These are phyloP conservation scores for Caenorhabditis tropicalis DNA, from an alignment of 1,140 invertebrate genomes.

Conservation along the genomic window DNA sequence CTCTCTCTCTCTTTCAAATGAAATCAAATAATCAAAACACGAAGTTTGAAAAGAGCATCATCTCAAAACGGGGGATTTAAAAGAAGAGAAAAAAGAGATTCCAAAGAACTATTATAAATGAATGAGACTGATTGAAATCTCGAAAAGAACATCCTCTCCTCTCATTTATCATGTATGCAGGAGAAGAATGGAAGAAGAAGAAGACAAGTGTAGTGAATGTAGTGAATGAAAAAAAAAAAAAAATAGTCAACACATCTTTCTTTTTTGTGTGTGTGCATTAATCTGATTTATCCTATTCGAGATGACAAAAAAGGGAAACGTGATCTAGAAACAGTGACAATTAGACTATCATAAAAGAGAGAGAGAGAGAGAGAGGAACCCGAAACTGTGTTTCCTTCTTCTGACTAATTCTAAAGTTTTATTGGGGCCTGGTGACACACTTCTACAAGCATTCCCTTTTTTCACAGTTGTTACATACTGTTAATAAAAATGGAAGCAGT, in stretches of 20 bases:
- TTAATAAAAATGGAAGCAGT: too few species aligned
- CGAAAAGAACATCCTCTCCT: background rate
- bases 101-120: background rate
- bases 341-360: background rate
- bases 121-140: conserved; percentile 7
- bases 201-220: background rate
- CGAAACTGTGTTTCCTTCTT: too few species aligned
- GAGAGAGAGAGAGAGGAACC: background rate
- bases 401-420: too few species aligned
- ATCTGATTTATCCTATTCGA: background rate
- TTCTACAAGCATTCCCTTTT: too few species aligned
- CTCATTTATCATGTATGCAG: conserved; percentile 8
- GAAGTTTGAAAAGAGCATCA: background rate
- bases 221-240: background rate
- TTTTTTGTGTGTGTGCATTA: background rate
- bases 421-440: too few species aligned
- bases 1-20: background rate
- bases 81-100: background rate
- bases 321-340: background rate
- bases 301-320: background rate
- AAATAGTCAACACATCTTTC: too few species aligned
- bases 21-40: conserved; percentile 38
- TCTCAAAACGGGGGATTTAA: background rate
- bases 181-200: background rate
- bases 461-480: too few species aligned